Base-by-base conservation (phyloP, 1,140 invertebrate genomes). In the Listronotus oregonensis region DNA sequence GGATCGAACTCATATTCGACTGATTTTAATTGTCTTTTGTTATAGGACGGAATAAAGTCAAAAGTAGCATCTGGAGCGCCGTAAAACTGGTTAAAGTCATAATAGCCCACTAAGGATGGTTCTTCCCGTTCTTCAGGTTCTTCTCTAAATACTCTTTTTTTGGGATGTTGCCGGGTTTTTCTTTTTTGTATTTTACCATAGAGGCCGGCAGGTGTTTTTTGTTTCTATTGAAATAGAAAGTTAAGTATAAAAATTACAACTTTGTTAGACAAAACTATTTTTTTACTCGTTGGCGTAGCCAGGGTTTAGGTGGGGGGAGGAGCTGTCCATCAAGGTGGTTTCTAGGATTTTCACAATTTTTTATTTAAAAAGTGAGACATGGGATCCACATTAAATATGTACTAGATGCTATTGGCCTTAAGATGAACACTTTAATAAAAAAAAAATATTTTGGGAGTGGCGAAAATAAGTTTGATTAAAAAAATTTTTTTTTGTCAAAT, bases 1-100 rank as follows among this genome's bases (percentile, higher is more conserved):
- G 55, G 64, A 59, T 59, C 56, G 14, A 21, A 66, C 8, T 66
- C 64, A 39, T 64, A 67, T 6, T 67, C 49, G 3, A 60, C 43
- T 14, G 55, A 54, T 51, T 70, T 67, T 15, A 70, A 46, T 21
- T 42, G 34, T 40, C 68, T 57, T 34, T 21, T 11, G 10, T 50
- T 3, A 17, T 17, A 62, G 11, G 65, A 40, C 9, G 65, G 65
- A 21, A 67, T 50, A 42, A 52, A 62, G 37, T 67, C 59, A n/a
- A 61, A 51, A 1, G 17, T 40, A 11, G 55, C 47, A 3, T 52
- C 34, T 17, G 60, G 51, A 31, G 6, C 3, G 5, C 31, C 57
- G 12, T 55, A 55, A 7, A 12, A 18, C 1, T 39, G 4, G 15
- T 55, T 55, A 43, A 31, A 14, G 2, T 64, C 44, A 27, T 49